Evolutionary conservation across 2,888 invertebrate species (phyloP).

Genomic region (Drosophila barbarae): DNA sequence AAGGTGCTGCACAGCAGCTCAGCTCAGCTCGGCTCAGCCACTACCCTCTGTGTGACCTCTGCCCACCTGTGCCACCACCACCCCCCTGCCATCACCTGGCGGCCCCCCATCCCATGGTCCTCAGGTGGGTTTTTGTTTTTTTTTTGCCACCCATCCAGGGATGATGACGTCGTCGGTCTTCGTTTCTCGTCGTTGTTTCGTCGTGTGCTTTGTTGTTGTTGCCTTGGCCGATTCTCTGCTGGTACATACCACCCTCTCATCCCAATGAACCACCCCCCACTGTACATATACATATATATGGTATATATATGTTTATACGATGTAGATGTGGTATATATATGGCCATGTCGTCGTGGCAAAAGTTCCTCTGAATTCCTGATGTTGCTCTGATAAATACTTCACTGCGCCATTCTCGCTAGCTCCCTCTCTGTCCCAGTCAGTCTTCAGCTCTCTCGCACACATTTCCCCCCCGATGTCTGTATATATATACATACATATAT

Average conservation of each 20-base stretch:
- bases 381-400: conserved; percentile 77
- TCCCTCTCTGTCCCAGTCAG: conserved; percentile 11
- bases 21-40: conserved; percentile 37
- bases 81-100: conserved; percentile 16
- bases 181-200: conserved; percentile 30
- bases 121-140: conserved; percentile 3
- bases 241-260: conserved; percentile 22
- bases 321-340: conserved; percentile 43
- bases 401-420: conserved; percentile 37
- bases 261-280: neutral
- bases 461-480: neutral
- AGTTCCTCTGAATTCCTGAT: conserved; percentile 77
- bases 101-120: conserved; percentile 2
- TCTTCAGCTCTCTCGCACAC: conserved; percentile 6
- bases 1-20: conserved; percentile 49
- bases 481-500: conserved; percentile 12
- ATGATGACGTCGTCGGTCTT: conserved; percentile 60
- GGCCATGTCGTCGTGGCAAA: conserved; percentile 49
- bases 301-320: conserved; percentile 27
- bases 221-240: conserved; percentile 70
- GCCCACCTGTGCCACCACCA: conserved; percentile 37
- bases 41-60: conserved; percentile 69
- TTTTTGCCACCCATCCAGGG: conserved; percentile 37
- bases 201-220: conserved; percentile 44
- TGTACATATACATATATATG: conserved; percentile 19